Percentiles rank a stretch among this genome's conserved stretches.
These are phyloP conservation scores for Psittacula echo DNA, from an alignment of 2,797 vertebrate genomes.

Conservation along the genomic window DNA sequence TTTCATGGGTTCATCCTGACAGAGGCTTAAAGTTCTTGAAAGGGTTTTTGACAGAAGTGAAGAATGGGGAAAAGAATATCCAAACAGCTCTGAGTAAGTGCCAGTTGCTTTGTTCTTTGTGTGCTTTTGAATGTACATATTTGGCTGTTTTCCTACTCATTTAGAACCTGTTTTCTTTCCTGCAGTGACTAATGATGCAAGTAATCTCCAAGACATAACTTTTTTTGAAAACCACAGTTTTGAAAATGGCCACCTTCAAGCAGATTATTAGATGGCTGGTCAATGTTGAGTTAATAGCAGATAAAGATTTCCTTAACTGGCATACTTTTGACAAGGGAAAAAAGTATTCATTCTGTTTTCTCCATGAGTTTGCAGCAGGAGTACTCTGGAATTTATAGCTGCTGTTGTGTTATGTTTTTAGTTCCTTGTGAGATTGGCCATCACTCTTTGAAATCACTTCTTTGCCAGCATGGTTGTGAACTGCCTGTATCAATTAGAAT, in stretches of 20 bases:
- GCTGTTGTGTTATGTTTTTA: not conserved
- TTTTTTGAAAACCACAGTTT: not conserved
- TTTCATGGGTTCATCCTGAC: not conserved
- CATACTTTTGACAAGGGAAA: not conserved
- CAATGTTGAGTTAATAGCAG: not conserved
- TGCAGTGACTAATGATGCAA: not conserved
- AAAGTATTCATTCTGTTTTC: not conserved
- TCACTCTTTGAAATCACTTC: not conserved
- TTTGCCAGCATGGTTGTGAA: not conserved
- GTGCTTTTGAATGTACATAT: not conserved
- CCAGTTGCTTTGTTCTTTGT: conserved; percentile 13
- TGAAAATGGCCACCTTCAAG: not conserved
- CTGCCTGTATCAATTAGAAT: not conserved
- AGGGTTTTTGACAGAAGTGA: conserved; percentile 92
- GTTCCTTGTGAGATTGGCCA: not conserved
- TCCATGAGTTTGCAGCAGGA: not conserved
- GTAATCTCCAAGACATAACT: not conserved
- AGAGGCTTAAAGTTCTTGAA: conserved; percentile 96
- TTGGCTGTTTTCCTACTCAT: not conserved
- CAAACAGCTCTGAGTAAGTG: conserved; percentile 94
- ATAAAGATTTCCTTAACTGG: not conserved
- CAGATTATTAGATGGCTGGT: not conserved
- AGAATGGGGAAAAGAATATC: conserved; percentile 89
- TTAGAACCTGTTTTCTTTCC: not conserved
- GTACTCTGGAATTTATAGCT: not conserved